These are phyloP conservation scores for Lepeophtheirus nordmannii DNA, from an alignment of 2,888 invertebrate genomes.

Conservation along the genomic window DNA sequence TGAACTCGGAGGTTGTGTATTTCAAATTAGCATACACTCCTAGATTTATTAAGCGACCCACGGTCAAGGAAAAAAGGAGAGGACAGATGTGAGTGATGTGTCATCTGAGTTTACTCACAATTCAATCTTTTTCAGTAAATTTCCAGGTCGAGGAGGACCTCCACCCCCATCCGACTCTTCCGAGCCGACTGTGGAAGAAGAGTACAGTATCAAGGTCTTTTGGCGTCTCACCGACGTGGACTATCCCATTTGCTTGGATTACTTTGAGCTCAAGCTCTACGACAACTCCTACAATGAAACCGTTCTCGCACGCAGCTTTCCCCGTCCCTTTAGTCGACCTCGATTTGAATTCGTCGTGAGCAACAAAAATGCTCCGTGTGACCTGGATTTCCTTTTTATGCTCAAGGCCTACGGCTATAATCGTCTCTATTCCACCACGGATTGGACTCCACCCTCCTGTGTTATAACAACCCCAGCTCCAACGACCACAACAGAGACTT, in stretches of 20 bases:
- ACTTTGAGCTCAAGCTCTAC: constrained; percentile 22
- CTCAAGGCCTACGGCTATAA: constrained; percentile 17
- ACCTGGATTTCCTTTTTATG: constrained; percentile 14
- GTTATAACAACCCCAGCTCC: constrained; percentile 23
- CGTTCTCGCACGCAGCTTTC: constrained; percentile 1
- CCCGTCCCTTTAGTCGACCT: constrained; percentile 11
- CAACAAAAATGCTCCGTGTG: constrained; percentile 13
- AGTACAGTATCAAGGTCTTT: constrained; percentile 16
- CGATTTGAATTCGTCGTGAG: constrained; percentile 17
- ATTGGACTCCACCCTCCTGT: constrained; percentile 24
- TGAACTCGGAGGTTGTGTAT: constrained; percentile 14
- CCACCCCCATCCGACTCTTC: neutral
- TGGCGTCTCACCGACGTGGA: constrained; percentile 22
- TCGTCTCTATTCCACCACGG: neutral
- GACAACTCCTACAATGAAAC: constrained; percentile 24
- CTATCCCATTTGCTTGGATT: constrained; percentile 21
- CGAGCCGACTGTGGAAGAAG: constrained; percentile 3
- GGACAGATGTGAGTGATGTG: neutral
- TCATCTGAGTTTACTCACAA: neutral
- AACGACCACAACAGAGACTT: constrained; percentile 12
- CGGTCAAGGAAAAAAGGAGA: constrained; percentile 14
- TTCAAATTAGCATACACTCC: constrained; percentile 17
- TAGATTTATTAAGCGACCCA: constrained; percentile 21
- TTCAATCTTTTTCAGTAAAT: neutral
- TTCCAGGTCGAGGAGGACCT: neutral